These are phyloP conservation scores for Bedellia somnulentella DNA, from an alignment of 2,888 invertebrate genomes.

Conservation along the genomic window DNA sequence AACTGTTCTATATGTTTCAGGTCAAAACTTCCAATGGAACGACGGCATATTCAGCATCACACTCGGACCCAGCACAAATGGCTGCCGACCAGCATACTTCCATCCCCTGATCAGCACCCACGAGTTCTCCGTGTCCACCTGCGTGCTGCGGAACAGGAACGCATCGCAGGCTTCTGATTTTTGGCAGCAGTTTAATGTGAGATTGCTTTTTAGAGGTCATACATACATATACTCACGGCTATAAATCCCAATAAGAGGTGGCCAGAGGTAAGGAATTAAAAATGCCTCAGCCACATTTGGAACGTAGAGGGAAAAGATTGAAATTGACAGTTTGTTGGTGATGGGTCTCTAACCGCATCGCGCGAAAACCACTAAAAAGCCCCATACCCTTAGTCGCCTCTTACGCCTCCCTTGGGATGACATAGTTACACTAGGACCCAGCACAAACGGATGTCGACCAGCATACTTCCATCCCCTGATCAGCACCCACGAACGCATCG, in stretches of 20 bases:
- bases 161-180: slow-evolving; percentile 20
- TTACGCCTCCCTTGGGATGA: too few species aligned
- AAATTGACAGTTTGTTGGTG: too few species aligned
- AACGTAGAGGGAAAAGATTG: too few species aligned
- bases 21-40: slow-evolving; percentile 74
- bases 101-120: slow-evolving; percentile 75
- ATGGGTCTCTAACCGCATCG: too few species aligned
- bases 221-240: neutral
- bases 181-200: slow-evolving; percentile 15
- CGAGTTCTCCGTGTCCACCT: slow-evolving; percentile 71
- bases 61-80: slow-evolving; percentile 55
- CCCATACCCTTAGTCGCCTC: too few species aligned
- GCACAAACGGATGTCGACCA: slow-evolving; percentile 57
- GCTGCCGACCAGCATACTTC: slow-evolving; percentile 69
- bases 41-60: slow-evolving; percentile 79
- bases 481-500: slow-evolving; percentile 70
- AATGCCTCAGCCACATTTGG: too few species aligned
- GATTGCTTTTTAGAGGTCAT: neutral
- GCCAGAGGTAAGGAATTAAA: neutral
- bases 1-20: too few species aligned
- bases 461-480: slow-evolving; percentile 80
- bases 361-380: too few species aligned
- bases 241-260: neutral
- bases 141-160: slow-evolving; percentile 53
- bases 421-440: slow-evolving; percentile 63